These are phyloP conservation scores for Illadopsis cleaveri DNA, from an alignment of 2,113 vertebrate genomes.

Conservation along the genomic window DNA sequence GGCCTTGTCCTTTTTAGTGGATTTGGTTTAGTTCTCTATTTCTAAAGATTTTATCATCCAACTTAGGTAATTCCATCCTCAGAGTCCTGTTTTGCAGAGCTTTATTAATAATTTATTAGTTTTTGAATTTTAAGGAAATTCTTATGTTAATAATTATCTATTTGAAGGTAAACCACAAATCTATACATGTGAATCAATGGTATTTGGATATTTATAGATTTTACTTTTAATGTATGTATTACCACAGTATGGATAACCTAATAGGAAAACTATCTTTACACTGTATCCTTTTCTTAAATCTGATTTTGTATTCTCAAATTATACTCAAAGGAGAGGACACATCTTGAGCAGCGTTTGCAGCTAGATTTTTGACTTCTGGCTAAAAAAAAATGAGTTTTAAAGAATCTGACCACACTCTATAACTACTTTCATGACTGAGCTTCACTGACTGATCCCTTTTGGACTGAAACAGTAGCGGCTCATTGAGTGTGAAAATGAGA, in stretches of 20 bases:
- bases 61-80: neutral
- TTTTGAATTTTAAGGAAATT: neutral
- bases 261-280: neutral
- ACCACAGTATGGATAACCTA: neutral
- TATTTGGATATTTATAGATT: neutral
- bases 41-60: neutral
- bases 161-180: neutral
- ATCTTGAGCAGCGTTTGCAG: neutral
- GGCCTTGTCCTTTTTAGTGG: neutral
- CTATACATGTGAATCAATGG: neutral
- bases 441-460: constrained; percentile 15
- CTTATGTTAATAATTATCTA: neutral
- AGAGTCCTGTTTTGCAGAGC: neutral
- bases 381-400: constrained; percentile 24
- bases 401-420: neutral
- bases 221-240: neutral
- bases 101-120: neutral
- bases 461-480: neutral
- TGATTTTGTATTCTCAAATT: neutral
- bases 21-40: neutral
- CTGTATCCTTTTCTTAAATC: neutral
- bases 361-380: neutral
- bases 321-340: neutral
- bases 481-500: constrained; percentile 35
- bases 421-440: neutral